Conservation (phyloP, 2,113 vertebrate genomes). For the Craseonycteris thonglongyai region DNA sequence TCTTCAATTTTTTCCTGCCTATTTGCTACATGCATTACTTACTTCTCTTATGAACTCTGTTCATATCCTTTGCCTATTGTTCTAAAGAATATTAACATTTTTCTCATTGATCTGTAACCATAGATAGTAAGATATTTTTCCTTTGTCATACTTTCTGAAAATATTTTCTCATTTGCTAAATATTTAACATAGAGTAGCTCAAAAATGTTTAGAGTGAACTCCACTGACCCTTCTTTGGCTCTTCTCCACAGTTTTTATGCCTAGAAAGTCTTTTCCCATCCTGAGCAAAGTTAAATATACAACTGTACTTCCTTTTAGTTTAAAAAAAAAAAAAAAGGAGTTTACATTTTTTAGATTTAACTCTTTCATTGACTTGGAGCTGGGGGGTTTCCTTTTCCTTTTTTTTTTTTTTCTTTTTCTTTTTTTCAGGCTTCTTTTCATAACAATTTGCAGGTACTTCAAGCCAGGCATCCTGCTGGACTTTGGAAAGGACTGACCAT, state of each 20-base stretch:
- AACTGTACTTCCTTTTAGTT: slow-evolving; percentile 28
- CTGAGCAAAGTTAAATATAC: slow-evolving; percentile 48
- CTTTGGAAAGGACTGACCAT: neutral
- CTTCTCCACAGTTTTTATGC: slow-evolving; percentile 40
- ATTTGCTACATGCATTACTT: neutral
- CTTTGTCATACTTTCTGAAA: neutral
- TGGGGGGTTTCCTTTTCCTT: neutral
- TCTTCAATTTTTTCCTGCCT: neutral
- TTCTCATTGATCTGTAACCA: neutral
- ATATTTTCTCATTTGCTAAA: neutral
- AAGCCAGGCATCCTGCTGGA: neutral
- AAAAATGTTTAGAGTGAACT: neutral
- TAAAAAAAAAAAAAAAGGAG: neutral
- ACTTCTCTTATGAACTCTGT: neutral
- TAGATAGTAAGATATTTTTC: neutral
- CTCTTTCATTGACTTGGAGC: neutral
- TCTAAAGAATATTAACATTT: neutral
- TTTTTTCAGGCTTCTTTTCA: neutral
- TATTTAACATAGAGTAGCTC: neutral
- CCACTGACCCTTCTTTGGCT: slow-evolving; percentile 37
- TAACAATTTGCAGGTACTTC: neutral
- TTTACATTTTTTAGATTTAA: slow-evolving; percentile 40
- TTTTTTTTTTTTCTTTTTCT: neutral
- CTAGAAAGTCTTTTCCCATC: slow-evolving; percentile 46
- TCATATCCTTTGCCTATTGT: neutral